Conservation (phyloP, 2,113 vertebrate species). For the Piaya cayana region DNA sequence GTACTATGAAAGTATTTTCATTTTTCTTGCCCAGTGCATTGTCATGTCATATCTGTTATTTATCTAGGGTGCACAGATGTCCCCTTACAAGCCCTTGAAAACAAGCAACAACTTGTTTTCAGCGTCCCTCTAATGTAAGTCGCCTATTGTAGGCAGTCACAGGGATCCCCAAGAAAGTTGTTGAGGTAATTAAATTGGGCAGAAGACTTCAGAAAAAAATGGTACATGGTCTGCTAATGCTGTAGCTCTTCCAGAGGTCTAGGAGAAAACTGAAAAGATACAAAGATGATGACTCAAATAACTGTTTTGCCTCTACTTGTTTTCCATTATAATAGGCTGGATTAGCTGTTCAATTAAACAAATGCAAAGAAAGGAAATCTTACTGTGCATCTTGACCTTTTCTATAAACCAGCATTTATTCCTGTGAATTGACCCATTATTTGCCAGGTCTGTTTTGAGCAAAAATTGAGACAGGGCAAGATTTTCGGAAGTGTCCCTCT, state of each 20-base stretch:
- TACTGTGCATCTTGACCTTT: constrained; percentile 14
- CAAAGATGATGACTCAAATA: background rate
- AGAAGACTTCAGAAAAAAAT: background rate
- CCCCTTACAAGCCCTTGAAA: background rate
- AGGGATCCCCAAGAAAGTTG: background rate
- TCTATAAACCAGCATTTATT: background rate
- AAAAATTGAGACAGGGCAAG: background rate
- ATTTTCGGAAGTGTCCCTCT: background rate
- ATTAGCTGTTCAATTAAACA: constrained; percentile 30
- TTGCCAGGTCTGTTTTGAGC: background rate
- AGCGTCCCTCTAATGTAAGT: background rate
- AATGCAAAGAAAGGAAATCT: background rate
- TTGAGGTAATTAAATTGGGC: background rate
- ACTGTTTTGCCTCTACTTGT: background rate
- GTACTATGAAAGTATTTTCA: background rate
- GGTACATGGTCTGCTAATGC: background rate
- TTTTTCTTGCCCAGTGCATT: background rate
- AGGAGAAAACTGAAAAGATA: background rate
- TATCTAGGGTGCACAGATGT: background rate
- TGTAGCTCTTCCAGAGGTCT: background rate
- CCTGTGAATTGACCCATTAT: background rate
- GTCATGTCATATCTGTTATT: background rate
- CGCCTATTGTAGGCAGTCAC: background rate
- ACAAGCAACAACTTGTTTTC: background rate
- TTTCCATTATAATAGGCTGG: background rate